These are phyloP conservation scores for Arctia plantaginis DNA, from an alignment of 2,888 invertebrate species.

Conservation along the genomic window DNA sequence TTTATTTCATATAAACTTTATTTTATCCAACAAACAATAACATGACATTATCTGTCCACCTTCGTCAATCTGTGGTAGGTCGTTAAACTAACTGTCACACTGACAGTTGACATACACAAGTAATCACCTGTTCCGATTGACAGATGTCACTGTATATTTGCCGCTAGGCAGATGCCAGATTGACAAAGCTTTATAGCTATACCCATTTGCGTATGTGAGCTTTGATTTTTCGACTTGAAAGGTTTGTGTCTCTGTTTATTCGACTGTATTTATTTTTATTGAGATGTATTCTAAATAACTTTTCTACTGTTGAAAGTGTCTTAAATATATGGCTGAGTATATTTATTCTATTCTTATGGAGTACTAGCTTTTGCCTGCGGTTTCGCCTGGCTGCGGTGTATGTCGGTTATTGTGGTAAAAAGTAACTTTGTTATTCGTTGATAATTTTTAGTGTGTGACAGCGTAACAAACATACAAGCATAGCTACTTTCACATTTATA, in stretches of 20 bases:
- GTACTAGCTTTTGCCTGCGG: not conserved
- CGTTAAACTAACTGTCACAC: constrained; percentile 14
- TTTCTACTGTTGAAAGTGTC: not conserved
- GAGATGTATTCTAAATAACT: not conserved
- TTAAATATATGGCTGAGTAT: not conserved
- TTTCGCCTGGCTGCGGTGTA: not conserved
- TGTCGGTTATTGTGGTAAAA: not conserved
- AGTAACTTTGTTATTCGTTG: too few species aligned
- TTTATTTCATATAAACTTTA: not conserved
- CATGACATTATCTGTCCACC: not conserved
- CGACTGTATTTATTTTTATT: not conserved
- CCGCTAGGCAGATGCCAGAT: not conserved
- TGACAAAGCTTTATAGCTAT: not conserved
- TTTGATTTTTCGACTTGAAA: not conserved
- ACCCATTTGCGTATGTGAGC: not conserved
- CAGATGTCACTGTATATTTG: constrained; percentile 9
- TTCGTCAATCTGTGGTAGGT: constrained; percentile 6
- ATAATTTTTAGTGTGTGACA: too few species aligned
- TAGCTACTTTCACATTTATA: too few species aligned
- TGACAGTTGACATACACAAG: constrained; percentile 14
- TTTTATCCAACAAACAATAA: not conserved
- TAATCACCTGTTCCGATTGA: constrained; percentile 8
- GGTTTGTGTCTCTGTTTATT: not conserved
- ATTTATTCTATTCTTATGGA: not conserved
- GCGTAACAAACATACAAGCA: too few species aligned